Conservation (phyloP, 2,797 vertebrate species). For the Arctocebus calabarensis region DNA sequence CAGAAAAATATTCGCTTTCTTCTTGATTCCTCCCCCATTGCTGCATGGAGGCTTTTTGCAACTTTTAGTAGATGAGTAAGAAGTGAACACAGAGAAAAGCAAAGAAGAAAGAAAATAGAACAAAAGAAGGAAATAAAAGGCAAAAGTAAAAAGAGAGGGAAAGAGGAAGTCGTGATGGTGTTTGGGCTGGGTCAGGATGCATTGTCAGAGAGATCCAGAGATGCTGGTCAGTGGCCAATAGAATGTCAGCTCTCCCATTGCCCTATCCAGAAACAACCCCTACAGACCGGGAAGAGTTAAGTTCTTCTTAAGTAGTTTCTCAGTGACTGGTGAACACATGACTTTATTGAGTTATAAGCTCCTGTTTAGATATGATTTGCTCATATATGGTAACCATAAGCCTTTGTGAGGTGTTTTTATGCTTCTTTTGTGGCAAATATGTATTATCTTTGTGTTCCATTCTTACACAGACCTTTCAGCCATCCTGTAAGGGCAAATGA, state of each 20-base stretch:
- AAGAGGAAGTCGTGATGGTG: neutral
- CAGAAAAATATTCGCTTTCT: neutral
- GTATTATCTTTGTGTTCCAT: neutral
- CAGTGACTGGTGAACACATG: neutral
- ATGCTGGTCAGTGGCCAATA: too few relatives aligned
- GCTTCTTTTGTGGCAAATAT: neutral
- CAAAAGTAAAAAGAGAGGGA: too few relatives aligned
- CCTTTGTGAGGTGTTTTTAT: neutral
- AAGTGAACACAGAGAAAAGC: neutral
- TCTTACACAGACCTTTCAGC: neutral
- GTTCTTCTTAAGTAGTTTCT: neutral
- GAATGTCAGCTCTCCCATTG: neutral
- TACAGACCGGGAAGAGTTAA: neutral
- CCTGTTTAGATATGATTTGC: neutral
- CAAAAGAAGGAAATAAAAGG: neutral
- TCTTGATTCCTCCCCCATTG: neutral
- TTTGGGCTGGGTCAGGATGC: neutral
- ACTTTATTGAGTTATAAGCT: neutral
- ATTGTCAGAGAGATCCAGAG: too few relatives aligned
- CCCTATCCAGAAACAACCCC: neutral
- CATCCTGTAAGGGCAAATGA: neutral
- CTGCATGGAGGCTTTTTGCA: neutral
- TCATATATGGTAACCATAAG: neutral
- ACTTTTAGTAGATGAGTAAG: neutral
- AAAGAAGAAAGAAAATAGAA: neutral